Conservation (phyloP, 2,888 invertebrate genomes). For the Azorinus chamasolen region DNA sequence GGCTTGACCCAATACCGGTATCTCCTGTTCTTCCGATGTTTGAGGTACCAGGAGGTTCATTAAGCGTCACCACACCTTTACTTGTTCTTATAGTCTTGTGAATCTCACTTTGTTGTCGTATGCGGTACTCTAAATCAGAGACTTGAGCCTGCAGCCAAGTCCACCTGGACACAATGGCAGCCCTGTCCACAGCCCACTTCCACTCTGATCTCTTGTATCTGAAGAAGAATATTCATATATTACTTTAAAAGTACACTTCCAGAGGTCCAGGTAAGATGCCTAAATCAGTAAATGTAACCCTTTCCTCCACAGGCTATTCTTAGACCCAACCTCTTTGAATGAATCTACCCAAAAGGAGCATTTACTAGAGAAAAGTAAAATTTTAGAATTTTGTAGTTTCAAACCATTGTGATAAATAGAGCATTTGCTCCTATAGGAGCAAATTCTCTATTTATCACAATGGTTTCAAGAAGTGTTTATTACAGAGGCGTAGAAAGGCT, state of each 20-base stretch:
- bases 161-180: conserved; percentile 94
- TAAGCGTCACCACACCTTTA: conserved; percentile 89
- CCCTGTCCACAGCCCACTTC: conserved; percentile 90
- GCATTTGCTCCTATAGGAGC: too few relatives aligned
- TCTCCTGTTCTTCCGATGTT: conserved; percentile 37
- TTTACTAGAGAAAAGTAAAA: too few relatives aligned
- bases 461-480: too few relatives aligned
- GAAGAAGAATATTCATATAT: conserved; percentile 17
- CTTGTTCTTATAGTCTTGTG: conserved; percentile 88
- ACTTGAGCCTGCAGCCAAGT: conserved; percentile 97
- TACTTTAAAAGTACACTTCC: not conserved
- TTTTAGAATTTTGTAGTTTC: too few relatives aligned
- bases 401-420: too few relatives aligned
- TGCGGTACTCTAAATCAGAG: conserved; percentile 95
- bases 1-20: not conserved
- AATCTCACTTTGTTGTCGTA: conserved; percentile 94
- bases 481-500: too few relatives aligned
- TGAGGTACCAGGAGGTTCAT: conserved; percentile 74
- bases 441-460: too few relatives aligned
- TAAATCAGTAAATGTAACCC: too few relatives aligned
- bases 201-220: conserved; percentile 87
- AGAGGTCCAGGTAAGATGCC: too few relatives aligned
- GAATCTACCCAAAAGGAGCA: too few relatives aligned
- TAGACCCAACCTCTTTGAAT: too few relatives aligned
- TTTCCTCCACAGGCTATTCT: too few relatives aligned